A percentile compares a stretch with the other conserved stretches of the same genome.
These are phyloP conservation scores for Petrocephalus schoutedeni DNA, from an alignment of 2,797 vertebrate species.

Conservation along the genomic window DNA sequence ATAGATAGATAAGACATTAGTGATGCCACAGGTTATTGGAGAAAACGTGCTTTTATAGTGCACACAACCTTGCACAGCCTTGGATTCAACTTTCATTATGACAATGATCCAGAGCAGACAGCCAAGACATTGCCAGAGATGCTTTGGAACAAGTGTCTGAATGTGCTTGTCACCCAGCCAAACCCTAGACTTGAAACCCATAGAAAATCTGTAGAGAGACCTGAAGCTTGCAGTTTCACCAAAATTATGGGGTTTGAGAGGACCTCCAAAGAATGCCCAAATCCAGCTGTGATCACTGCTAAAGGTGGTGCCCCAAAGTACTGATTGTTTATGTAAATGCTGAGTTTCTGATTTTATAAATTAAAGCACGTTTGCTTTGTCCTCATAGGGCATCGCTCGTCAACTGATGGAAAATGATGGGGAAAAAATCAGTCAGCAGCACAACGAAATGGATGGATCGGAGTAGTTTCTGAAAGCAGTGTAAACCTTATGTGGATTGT, in stretches of 20 bases:
- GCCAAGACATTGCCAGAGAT: background rate
- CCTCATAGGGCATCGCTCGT: background rate
- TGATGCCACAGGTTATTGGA: background rate
- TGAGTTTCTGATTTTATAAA: background rate
- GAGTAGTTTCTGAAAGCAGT: background rate
- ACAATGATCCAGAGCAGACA: background rate
- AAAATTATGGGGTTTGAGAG: background rate
- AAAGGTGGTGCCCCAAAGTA: background rate
- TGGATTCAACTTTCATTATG: background rate
- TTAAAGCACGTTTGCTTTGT: background rate
- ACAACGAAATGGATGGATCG: background rate
- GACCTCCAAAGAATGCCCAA: background rate
- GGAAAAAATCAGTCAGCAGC: background rate
- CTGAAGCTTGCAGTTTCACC: background rate
- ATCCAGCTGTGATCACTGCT: background rate
- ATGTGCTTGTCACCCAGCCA: background rate
- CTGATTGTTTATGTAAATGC: background rate
- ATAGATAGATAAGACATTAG: background rate
- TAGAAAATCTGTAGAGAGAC: background rate
- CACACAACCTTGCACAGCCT: background rate
- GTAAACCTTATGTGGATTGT: background rate
- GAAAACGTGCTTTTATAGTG: background rate
- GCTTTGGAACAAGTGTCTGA: background rate
- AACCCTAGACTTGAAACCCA: background rate
- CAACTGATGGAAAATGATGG: background rate